Evolutionary conservation across 2,113 vertebrate species (phyloP), one percentile per base, ranked within the genome.

Genomic region (Nematolebias whitei): DNA sequence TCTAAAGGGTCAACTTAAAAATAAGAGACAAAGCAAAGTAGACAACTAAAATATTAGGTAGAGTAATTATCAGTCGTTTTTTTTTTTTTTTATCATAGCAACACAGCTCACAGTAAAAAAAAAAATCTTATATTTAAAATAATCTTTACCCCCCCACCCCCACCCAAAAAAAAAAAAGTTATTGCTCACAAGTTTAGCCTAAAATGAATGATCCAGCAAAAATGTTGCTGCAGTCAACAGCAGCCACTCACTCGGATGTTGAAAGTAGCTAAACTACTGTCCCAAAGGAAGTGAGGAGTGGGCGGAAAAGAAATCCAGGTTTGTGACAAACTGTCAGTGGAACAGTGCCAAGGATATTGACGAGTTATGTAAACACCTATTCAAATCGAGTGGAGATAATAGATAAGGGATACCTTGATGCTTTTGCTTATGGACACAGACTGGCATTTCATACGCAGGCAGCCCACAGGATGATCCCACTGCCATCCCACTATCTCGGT

Each of bases 331-430:
- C 78, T 81, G 85, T 71, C 76, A 83, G 62, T 39, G 44, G 56
- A 79, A 80, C 18, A 66, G 43, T 47, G 39, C 55, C 44, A 67
- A 41, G 71, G 70, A 71, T 84, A 74, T 82, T 35, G 59, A 83
- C 22, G 38, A 73, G 68, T 87, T 87, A 87, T 79, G 78, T 80
- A 83, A 87, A 89, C 83, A 85, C 16, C 63, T 57, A 69, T 85
- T 82, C 53, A 49, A 24, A 77, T 63, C 50, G 13, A 47, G 57
- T 52, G 44, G 63, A 18, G 24, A 68, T 64, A 57, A 56, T 65
- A 72, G 69, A 72, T 69, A 51, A 23, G 71, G 54, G 70, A 63
- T 66, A 68, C 58, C 63, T 49, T 16, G 10, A 12, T 64, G 66
- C 63, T 76, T 45, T 79, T 61, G 53, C 70, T 74, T 56, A 40